A percentile compares a stretch with the other conserved stretches of the same genome.
Conservation (phyloP, 2,888 invertebrate genomes). For the Athalia cordata region DNA sequence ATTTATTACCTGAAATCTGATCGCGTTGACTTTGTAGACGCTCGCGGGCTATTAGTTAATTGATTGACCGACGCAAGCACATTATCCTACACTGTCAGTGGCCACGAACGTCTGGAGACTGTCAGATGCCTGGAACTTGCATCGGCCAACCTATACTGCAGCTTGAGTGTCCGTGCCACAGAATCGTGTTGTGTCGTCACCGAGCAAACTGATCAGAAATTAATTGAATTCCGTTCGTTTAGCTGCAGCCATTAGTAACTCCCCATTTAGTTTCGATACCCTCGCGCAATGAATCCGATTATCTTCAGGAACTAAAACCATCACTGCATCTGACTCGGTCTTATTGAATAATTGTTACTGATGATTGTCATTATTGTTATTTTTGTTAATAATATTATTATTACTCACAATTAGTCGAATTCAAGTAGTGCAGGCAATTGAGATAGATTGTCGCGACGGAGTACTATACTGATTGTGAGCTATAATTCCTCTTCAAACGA, state of each 20-base stretch:
- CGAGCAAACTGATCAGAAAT: constrained; percentile 41
- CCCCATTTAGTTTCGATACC: not conserved
- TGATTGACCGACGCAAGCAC: not conserved
- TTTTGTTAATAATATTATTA: too few relatives aligned
- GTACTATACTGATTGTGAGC: too few relatives aligned
- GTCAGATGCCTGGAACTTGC: not conserved
- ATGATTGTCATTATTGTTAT: too few relatives aligned
- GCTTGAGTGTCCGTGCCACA: constrained; percentile 6
- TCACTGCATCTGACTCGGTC: not conserved
- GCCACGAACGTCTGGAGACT: constrained; percentile 24
- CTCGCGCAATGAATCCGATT: constrained; percentile 3
- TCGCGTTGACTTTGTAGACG: constrained; percentile 9
- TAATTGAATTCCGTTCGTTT: constrained; percentile 37
- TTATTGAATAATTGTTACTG: too few relatives aligned
- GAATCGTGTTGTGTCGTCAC: constrained; percentile 30
- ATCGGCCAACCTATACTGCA: not conserved
- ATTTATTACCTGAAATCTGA: constrained; percentile 5
- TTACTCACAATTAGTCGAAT: not conserved
- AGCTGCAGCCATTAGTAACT: constrained; percentile 11
- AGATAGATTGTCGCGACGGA: too few relatives aligned
- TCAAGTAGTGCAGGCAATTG: too few relatives aligned
- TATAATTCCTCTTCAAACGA: too few relatives aligned
- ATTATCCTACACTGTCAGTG: constrained; percentile 4
- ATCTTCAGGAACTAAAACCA: not conserved
- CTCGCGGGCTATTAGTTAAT: constrained; percentile 23